Conservation (phyloP, 2,113 vertebrate species). For the Megalops atlanticus region DNA sequence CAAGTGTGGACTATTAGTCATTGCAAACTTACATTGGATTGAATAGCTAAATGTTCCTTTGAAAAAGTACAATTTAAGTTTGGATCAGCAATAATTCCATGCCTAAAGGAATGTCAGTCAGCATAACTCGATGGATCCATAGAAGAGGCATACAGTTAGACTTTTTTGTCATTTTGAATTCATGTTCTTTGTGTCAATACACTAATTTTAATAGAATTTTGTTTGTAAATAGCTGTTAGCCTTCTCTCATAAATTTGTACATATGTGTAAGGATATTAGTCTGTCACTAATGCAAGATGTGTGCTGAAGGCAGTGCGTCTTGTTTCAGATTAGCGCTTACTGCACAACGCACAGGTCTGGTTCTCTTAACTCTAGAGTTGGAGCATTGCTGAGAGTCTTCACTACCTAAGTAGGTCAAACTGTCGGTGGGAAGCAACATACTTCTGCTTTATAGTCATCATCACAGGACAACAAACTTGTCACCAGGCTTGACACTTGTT, state of each 20-base stretch:
- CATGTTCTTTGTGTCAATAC: too few relatives aligned
- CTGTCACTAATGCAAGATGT: neutral
- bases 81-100: too few relatives aligned
- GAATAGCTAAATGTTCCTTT: too few relatives aligned
- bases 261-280: neutral
- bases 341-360: neutral
- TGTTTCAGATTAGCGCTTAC: neutral
- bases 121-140: too few relatives aligned
- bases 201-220: too few relatives aligned
- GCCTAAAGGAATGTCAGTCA: too few relatives aligned
- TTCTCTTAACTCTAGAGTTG: neutral
- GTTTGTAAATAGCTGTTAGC: too few relatives aligned
- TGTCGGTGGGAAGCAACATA: slow-evolving; percentile 75
- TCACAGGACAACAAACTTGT: slow-evolving; percentile 81
- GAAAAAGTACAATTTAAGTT: too few relatives aligned
- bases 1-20: too few relatives aligned
- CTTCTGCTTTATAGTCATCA: slow-evolving; percentile 79
- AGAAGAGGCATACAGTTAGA: too few relatives aligned
- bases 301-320: neutral
- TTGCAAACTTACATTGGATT: too few relatives aligned
- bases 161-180: too few relatives aligned
- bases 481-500: slow-evolving; percentile 76
- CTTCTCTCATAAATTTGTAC: neutral
- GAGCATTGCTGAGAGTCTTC: slow-evolving; percentile 54
- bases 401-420: slow-evolving; percentile 79